These are phyloP conservation scores for Galeruca laticollis DNA, from an alignment of 2,888 invertebrate genomes.

Conservation along the genomic window DNA sequence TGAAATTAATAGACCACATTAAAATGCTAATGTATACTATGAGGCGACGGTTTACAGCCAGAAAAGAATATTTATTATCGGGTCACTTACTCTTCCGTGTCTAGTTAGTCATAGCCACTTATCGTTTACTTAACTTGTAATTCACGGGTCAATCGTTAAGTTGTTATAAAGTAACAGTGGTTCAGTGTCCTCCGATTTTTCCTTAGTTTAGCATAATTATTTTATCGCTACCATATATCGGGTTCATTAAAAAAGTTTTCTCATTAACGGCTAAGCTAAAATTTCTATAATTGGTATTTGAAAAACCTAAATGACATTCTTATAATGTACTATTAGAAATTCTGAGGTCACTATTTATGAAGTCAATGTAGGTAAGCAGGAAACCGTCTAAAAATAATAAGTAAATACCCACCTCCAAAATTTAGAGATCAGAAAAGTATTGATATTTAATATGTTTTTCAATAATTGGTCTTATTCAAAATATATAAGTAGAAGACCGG, in stretches of 20 bases:
- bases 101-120: constrained; percentile 13
- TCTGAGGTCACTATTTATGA: no score
- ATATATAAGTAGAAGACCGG: neutral
- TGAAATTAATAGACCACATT: constrained; percentile 26
- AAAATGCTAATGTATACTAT: constrained; percentile 23
- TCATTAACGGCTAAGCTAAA: no score
- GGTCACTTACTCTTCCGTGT: constrained; percentile 27
- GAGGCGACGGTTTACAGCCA: constrained; percentile 11
- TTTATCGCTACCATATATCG: no score
- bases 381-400: no score
- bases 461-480: neutral
- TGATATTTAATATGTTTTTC: neutral
- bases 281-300: no score
- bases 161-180: neutral
- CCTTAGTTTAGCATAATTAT: neutral
- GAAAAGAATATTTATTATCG: constrained; percentile 19
- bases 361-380: no score
- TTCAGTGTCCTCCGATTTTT: constrained; percentile 5
- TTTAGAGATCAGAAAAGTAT: no score
- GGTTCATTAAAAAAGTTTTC: no score
- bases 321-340: no score
- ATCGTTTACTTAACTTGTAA: constrained; percentile 2
- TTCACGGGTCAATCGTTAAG: constrained; percentile 3
- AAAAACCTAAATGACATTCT: no score
- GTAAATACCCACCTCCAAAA: no score